Conservation (phyloP, 2,113 vertebrate genomes). For the Aptenodytes forsteri region DNA sequence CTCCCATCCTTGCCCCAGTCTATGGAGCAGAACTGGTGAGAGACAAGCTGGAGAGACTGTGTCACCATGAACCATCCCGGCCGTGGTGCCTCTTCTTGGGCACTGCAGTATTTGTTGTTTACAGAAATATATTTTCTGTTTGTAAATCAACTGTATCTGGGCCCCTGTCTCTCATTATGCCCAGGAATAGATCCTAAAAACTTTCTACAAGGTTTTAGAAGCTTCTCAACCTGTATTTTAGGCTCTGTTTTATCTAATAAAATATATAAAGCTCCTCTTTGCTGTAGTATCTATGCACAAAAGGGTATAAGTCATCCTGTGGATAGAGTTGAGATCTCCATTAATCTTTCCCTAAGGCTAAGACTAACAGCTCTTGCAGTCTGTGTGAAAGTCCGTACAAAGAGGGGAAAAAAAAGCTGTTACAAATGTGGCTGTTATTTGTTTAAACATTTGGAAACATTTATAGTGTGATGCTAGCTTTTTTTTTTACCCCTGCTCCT, state of each 20-base stretch:
- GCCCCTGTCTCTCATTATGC: background rate
- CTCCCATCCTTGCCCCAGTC: background rate
- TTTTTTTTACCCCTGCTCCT: background rate
- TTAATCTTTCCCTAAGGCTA: conserved; percentile 16
- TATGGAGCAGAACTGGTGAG: background rate
- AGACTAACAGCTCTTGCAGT: background rate
- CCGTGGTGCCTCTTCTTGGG: background rate
- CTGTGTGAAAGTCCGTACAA: background rate
- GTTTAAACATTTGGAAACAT: conserved; percentile 27
- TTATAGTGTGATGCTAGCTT: background rate
- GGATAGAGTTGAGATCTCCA: background rate
- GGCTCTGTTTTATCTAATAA: background rate
- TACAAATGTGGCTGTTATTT: background rate
- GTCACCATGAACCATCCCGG: rapidly evolving
- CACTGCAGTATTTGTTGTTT: background rate
- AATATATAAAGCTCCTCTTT: background rate
- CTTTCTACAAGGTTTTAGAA: background rate
- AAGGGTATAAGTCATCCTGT: background rate
- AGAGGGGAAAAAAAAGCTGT: background rate
- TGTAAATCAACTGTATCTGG: background rate
- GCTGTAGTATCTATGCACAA: background rate
- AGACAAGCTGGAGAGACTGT: background rate
- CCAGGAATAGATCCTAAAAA: background rate
- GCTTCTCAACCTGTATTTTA: background rate
- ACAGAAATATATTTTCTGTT: background rate